phyloP scores from a whole-genome alignment of 2,888 invertebrate genomes.

The Ferdinandea cuprea region DNA sequence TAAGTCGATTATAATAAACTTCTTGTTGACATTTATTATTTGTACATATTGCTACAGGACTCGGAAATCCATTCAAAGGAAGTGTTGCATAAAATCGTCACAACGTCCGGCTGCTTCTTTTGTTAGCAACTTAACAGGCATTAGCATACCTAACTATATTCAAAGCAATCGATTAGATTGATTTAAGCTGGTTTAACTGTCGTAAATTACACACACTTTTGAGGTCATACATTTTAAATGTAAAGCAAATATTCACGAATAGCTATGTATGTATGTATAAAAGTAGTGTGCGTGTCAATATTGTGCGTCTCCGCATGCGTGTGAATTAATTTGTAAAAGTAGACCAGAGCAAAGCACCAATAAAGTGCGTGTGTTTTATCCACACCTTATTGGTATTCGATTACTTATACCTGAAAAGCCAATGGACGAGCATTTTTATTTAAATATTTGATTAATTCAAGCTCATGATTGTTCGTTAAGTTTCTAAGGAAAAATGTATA shows the following conservation, averaged over 20 bases:
- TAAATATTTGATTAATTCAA: constrained; percentile 50
- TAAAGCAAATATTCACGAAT: constrained; percentile 8
- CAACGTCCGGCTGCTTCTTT: neutral
- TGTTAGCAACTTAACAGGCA: constrained; percentile 4
- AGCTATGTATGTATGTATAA: too few relatives aligned
- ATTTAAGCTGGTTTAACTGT: constrained; percentile 16
- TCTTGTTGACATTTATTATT: constrained; percentile 65
- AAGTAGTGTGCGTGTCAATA: too few relatives aligned
- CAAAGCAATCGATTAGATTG: constrained; percentile 57
- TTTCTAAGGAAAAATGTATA: constrained; percentile 6
- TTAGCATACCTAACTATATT: constrained; percentile 44
- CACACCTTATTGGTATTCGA: constrained; percentile 31
- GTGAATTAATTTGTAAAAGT: constrained; percentile 63
- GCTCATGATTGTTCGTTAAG: constrained; percentile 21
- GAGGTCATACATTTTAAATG: constrained; percentile 63
- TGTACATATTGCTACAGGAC: constrained; percentile 35
- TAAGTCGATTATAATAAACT: constrained; percentile 66
- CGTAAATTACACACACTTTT: constrained; percentile 38
- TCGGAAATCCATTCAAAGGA: constrained; percentile 14
- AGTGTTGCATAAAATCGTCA: constrained; percentile 20
- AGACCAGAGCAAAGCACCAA: constrained; percentile 9
- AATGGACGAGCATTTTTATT: constrained; percentile 7
- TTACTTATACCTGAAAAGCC: neutral
- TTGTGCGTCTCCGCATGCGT: constrained; percentile 30
- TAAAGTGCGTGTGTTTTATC: constrained; percentile 17